phyloP scores from a whole-genome alignment of 2,797 vertebrate genomes.

The Somateria mollissima region DNA sequence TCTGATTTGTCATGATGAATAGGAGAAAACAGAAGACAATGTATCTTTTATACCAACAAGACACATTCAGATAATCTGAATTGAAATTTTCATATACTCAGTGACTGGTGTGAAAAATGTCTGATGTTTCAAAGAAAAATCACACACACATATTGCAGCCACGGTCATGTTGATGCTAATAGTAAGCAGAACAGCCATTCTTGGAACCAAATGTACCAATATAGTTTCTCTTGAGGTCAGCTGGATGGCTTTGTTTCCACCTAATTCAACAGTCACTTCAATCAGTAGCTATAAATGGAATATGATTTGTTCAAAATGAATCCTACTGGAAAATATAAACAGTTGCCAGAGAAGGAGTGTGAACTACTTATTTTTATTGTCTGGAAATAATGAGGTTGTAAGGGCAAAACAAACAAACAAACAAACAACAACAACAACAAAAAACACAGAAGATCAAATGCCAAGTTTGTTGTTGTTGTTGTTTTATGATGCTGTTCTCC shows the following conservation, averaged over 20 bases:
- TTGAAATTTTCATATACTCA: not conserved
- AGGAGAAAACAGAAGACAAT: not conserved
- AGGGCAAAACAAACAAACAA: no score
- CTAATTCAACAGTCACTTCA: conserved; percentile 71
- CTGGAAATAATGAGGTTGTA: conserved; percentile 48
- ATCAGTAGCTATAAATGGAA: conserved; percentile 52
- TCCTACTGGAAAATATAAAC: conserved; percentile 53
- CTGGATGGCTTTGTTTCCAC: conserved; percentile 48
- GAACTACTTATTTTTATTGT: conserved; percentile 68
- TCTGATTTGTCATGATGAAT: not conserved
- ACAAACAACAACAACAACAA: no score
- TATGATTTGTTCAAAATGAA: conserved; percentile 47
- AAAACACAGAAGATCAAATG: not conserved
- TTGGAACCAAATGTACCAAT: conserved; percentile 52
- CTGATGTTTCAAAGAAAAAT: not conserved
- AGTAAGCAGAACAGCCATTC: not conserved
- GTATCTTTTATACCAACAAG: not conserved
- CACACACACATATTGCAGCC: conserved; percentile 14
- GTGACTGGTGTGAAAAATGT: not conserved
- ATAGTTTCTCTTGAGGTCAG: conserved; percentile 44
- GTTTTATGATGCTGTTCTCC: not conserved
- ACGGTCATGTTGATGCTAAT: not conserved
- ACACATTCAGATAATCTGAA: not conserved
- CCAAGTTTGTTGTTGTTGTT: not conserved
- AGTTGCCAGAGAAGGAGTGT: conserved; percentile 51